These are phyloP conservation scores for Nasonia longicornis DNA, from an alignment of 1,140 invertebrate genomes.

Conservation along the genomic window DNA sequence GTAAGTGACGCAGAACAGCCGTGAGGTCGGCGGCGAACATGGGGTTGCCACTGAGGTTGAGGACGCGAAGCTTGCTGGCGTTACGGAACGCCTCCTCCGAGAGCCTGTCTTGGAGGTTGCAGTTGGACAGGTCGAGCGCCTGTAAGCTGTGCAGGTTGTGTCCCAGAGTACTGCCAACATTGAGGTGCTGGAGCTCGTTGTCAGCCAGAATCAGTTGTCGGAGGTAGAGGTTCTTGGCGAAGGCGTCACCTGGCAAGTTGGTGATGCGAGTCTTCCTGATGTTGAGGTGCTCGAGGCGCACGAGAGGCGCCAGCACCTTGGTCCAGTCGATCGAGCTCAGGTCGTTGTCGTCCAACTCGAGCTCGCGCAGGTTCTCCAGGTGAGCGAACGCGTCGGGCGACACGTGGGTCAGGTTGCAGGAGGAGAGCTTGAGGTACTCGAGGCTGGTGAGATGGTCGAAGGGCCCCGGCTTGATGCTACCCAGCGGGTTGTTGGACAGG, in stretches of 20 bases:
- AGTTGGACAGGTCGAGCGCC: slow-evolving; percentile 78
- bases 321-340: slow-evolving; percentile 73
- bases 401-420: slow-evolving; percentile 74
- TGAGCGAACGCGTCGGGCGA: slow-evolving; percentile 71
- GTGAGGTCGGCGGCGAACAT: slow-evolving; percentile 76
- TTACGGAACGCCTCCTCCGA: slow-evolving; percentile 79
- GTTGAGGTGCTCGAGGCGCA: slow-evolving; percentile 75
- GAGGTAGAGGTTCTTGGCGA: slow-evolving; percentile 76
- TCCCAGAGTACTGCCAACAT: slow-evolving; percentile 75
- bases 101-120: slow-evolving; percentile 75
- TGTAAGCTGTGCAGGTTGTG: slow-evolving; percentile 76
- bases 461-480: slow-evolving; percentile 70
- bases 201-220: slow-evolving; percentile 75
- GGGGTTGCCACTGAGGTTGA: slow-evolving; percentile 77
- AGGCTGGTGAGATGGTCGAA: slow-evolving; percentile 76
- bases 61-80: slow-evolving; percentile 74
- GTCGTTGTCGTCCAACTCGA: slow-evolving; percentile 75
- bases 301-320: slow-evolving; percentile 71
- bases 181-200: slow-evolving; percentile 75
- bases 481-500: slow-evolving; percentile 77
- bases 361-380: slow-evolving; percentile 73
- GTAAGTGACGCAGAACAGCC: slow-evolving; percentile 75
- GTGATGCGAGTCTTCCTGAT: slow-evolving; percentile 74
- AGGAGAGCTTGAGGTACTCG: slow-evolving; percentile 75
- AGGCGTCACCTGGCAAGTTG: slow-evolving; percentile 75